phyloP scores from a whole-genome alignment of 2,113 vertebrate species.

The Oostethus manadensis region DNA sequence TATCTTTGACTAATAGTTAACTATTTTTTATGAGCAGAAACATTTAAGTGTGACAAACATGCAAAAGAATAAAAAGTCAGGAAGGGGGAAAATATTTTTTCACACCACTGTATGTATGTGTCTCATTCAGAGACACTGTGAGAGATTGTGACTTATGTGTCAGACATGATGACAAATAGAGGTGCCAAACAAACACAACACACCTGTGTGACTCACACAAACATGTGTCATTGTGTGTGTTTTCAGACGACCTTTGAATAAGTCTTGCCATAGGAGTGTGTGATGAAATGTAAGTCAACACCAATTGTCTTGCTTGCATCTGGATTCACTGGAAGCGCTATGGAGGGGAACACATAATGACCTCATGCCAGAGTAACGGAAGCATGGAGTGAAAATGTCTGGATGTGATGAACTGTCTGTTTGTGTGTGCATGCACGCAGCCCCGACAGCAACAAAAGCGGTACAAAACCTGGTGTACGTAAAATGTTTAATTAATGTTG shows the following conservation, averaged over 20 bases:
- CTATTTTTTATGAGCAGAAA: too few relatives aligned
- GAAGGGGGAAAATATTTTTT: too few relatives aligned
- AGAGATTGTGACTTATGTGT: slow-evolving; percentile 22
- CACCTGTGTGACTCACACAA: slow-evolving; percentile 11
- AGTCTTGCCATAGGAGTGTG: neutral
- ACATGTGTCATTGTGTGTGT: neutral
- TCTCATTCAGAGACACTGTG: neutral
- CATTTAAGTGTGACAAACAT: too few relatives aligned
- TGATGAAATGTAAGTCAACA: slow-evolving; percentile 31
- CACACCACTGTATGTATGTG: neutral
- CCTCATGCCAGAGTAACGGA: slow-evolving; percentile 37
- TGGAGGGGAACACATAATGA: slow-evolving; percentile 48
- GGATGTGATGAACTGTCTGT: slow-evolving; percentile 23
- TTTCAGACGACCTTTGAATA: slow-evolving; percentile 1
- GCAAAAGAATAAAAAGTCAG: too few relatives aligned
- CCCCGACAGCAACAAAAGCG: neutral
- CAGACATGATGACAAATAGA: slow-evolving; percentile 19
- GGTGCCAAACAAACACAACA: slow-evolving; percentile 13
- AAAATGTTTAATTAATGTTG: too few relatives aligned
- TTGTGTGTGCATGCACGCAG: slow-evolving; percentile 3
- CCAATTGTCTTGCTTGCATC: slow-evolving; percentile 38
- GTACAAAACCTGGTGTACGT: too few relatives aligned
- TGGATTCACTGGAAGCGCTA: slow-evolving; percentile 59
- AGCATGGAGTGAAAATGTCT: slow-evolving; percentile 20
- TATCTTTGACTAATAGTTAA: too few relatives aligned